Conservation (phyloP, 2,113 vertebrate species). For the Montifringilla adamsi region DNA sequence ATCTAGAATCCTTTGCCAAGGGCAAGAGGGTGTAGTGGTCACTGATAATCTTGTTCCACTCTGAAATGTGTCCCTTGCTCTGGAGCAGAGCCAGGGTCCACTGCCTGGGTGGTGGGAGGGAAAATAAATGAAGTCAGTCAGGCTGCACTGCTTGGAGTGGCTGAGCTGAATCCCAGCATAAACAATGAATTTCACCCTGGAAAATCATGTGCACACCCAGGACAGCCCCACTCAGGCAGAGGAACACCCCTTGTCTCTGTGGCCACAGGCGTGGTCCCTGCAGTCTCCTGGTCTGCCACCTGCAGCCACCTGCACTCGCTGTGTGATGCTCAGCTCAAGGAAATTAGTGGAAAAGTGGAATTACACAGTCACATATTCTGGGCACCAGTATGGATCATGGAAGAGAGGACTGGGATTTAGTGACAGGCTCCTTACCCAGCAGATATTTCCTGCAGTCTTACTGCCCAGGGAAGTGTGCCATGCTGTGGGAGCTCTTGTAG, state of each 20-base stretch:
- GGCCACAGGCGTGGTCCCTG: neutral
- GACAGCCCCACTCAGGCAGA: rapidly evolving
- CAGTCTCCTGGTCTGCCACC: neutral
- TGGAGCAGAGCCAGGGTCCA: neutral
- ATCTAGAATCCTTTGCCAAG: neutral
- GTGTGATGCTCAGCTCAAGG: rapidly evolving
- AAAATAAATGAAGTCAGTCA: neutral
- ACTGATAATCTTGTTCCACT: neutral
- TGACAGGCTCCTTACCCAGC: neutral
- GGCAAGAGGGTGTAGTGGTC: neutral
- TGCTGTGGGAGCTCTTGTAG: neutral
- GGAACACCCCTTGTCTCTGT: rapidly evolving
- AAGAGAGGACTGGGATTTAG: neutral
- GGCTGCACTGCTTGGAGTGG: neutral
- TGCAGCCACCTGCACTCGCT: rapidly evolving
- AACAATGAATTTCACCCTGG: neutral
- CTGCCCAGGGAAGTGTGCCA: neutral
- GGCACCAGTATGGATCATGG: rapidly evolving
- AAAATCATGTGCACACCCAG: rapidly evolving
- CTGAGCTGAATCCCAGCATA: neutral
- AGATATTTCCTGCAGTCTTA: neutral
- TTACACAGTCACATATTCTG: neutral
- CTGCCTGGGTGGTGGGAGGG: rapidly evolving
- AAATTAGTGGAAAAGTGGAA: neutral
- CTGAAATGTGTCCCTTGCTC: neutral